Evolutionary conservation across 2,888 invertebrate species (phyloP).

Genomic region (Pterobdella sp.): DNA sequence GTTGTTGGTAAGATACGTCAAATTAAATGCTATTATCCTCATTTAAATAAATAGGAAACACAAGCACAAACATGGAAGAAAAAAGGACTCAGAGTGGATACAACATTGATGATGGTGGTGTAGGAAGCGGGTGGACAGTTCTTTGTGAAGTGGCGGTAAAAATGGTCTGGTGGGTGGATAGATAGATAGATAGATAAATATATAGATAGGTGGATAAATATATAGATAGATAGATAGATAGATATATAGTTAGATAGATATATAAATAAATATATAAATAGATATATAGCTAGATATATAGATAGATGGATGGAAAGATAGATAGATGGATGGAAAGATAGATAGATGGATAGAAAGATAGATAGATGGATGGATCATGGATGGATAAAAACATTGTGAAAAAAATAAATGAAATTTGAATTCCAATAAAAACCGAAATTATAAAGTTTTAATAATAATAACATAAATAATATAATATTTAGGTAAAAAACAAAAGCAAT

Average conservation of each 20-base stretch:
- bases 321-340: not conserved
- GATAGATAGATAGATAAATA: not conserved
- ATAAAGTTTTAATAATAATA: no score
- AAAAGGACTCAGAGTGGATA: conserved; percentile 69
- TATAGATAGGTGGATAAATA: not conserved
- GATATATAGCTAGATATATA: not conserved
- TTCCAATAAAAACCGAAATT: no score
- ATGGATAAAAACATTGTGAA: no score
- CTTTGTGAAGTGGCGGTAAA: conserved; percentile 75
- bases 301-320: not conserved
- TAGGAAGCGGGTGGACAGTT: conserved; percentile 75
- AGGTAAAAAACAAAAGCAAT: not conserved
- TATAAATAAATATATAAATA: not conserved
- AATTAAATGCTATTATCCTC: no score
- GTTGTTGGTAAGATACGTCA: no score
- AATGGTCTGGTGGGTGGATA: conserved; percentile 57
- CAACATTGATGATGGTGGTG: conserved; percentile 68
- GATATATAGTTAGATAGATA: not conserved
- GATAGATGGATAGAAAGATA: not conserved
- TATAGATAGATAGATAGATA: not conserved
- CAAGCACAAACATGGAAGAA: conserved; percentile 50
- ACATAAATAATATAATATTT: not conserved
- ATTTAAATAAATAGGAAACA: not conserved
- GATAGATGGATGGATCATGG: not conserved
- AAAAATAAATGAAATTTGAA: no score